Evolutionary conservation across 2,113 vertebrate species (phyloP).

Genomic region (Phyllostomus hastatus): DNA sequence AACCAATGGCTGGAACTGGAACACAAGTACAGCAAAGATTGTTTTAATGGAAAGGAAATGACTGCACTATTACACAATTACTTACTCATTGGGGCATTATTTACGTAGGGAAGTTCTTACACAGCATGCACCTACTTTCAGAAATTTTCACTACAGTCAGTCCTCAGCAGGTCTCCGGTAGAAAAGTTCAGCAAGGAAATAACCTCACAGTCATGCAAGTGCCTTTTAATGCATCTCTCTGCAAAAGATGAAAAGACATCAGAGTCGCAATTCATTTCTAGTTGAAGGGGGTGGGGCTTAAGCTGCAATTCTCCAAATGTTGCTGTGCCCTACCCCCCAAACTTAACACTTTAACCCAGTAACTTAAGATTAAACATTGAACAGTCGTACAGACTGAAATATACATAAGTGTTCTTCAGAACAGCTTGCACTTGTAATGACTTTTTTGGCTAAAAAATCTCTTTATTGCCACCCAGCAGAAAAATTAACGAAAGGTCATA

Average conservation of each 20-base stretch:
- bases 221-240: constrained; percentile 73
- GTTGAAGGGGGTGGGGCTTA: constrained; percentile 36
- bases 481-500: not conserved
- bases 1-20: not conserved
- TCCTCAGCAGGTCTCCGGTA: constrained; percentile 69
- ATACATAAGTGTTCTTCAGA: not conserved
- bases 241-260: constrained; percentile 64
- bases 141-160: constrained; percentile 67
- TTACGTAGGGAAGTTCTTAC: constrained; percentile 71
- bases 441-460: constrained; percentile 37
- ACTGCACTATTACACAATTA: constrained; percentile 66
- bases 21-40: constrained; percentile 28
- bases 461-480: not conserved
- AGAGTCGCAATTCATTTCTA: constrained; percentile 63
- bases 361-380: too few relatives aligned
- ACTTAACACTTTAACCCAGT: constrained; percentile 34
- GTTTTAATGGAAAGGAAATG: constrained; percentile 61
- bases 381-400: not conserved
- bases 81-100: constrained; percentile 76
- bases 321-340: constrained; percentile 29
- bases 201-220: constrained; percentile 62
- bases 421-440: constrained; percentile 20
- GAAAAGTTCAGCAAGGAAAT: constrained; percentile 72
- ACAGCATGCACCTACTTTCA: constrained; percentile 74
- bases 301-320: constrained; percentile 47